Conservation (phyloP, 2,888 invertebrate species). For the Brenthis daphne region DNA sequence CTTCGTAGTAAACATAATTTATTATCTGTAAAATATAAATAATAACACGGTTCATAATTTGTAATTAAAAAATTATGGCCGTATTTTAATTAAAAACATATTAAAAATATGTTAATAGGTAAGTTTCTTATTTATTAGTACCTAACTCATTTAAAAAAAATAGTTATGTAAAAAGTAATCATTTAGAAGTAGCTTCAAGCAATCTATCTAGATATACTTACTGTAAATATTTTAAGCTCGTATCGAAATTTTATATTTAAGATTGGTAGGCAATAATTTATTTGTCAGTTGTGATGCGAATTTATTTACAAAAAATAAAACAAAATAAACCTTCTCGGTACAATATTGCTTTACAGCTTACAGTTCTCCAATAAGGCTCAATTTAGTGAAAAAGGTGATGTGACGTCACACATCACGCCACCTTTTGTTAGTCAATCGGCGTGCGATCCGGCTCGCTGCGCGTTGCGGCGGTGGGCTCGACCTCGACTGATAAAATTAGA, state of each 20-base stretch:
- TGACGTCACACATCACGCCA: conserved; percentile 82
- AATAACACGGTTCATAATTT: conserved; percentile 1
- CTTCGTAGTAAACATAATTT: conserved; percentile 32
- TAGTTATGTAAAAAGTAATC: too few relatives aligned
- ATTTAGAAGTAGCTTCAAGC: too few relatives aligned
- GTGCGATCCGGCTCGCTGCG: conserved; percentile 69
- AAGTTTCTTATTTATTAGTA: too few relatives aligned
- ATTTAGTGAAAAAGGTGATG: conserved; percentile 71
- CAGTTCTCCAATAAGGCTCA: conserved; percentile 58
- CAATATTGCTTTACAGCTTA: conserved; percentile 30
- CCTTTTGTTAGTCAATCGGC: conserved; percentile 75
- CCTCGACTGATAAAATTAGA: conserved; percentile 43
- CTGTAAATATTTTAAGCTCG: neutral
- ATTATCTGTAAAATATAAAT: conserved; percentile 1
- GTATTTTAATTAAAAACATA: too few relatives aligned
- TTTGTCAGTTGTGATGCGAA: conserved; percentile 12
- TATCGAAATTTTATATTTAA: conserved; percentile 6
- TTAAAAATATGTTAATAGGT: too few relatives aligned
- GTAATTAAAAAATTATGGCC: neutral
- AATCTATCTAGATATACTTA: too few relatives aligned
- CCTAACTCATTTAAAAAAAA: too few relatives aligned
- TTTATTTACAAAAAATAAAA: conserved; percentile 23
- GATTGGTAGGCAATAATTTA: conserved; percentile 12
- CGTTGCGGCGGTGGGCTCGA: conserved; percentile 43
- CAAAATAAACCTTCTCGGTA: conserved; percentile 21